Percentiles rank a stretch among this genome's conserved stretches.
Conservation (phyloP, 2,797 vertebrate genomes). For the Protosalanx chinensis region DNA sequence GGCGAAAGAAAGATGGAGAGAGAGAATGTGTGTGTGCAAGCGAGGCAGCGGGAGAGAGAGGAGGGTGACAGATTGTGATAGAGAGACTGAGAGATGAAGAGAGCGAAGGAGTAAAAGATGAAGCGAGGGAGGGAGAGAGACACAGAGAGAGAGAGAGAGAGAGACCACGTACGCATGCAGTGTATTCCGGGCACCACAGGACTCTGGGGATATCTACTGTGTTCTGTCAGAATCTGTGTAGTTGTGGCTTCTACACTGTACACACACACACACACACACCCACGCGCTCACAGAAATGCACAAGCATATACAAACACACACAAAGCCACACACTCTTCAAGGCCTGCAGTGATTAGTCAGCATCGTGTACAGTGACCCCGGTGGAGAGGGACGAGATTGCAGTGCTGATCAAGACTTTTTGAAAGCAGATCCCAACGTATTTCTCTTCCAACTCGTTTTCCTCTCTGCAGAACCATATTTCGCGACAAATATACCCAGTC, state of each 20-base stretch:
- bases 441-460: slow-evolving; percentile 15
- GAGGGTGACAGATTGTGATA: background rate
- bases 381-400: slow-evolving; percentile 25
- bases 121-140: too few species aligned
- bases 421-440: slow-evolving; percentile 40
- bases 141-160: too few species aligned
- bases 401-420: slow-evolving; percentile 48
- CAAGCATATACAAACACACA: background rate
- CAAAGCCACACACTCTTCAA: slow-evolving; percentile 16
- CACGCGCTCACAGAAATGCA: background rate
- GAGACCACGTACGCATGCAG: background rate
- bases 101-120: too few species aligned
- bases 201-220: slow-evolving; percentile 10
- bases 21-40: too few species aligned
- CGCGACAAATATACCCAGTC: slow-evolving; percentile 25
- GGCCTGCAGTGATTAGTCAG: slow-evolving; percentile 48
- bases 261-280: slow-evolving; percentile 12
- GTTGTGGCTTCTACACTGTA: background rate
- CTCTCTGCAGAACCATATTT: slow-evolving; percentile 26
- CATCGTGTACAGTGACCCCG: slow-evolving; percentile 39
- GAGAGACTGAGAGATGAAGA: background rate
- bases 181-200: background rate
- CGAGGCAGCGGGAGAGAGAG: background rate
- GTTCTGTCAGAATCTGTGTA: background rate
- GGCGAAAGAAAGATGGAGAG: background rate